Conservation (phyloP, 2,888 invertebrate species). For the Rotaria sp. region DNA sequence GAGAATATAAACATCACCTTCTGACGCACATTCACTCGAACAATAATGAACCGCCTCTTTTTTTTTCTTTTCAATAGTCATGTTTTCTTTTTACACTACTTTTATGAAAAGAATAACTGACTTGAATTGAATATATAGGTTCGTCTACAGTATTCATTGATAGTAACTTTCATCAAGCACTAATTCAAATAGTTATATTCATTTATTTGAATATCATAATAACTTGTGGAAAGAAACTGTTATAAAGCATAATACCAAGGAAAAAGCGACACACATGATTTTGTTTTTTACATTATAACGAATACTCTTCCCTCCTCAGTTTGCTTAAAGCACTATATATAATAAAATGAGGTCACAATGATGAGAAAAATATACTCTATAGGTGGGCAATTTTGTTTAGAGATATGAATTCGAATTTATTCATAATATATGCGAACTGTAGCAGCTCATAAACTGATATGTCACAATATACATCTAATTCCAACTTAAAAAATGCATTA, state of each 20-base stretch:
- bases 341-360: not conserved
- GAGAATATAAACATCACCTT: constrained; percentile 18
- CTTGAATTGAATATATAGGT: not conserved
- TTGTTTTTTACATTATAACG: not conserved
- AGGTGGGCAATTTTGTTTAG: too few relatives aligned
- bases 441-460: not conserved
- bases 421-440: not conserved
- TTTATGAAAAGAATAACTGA: too few relatives aligned
- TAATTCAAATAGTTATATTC: not conserved
- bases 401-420: not conserved
- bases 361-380: not conserved
- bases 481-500: not conserved
- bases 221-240: not conserved
- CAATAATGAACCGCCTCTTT: not conserved
- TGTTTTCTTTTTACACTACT: not conserved
- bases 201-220: not conserved
- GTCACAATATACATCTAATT: not conserved
- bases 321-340: too few relatives aligned
- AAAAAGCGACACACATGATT: not conserved
- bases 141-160: not conserved
- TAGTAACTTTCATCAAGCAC: not conserved
- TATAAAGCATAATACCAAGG: too few relatives aligned
- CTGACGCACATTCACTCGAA: not conserved
- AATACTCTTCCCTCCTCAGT: not conserved
- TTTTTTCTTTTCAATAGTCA: not conserved